Conservation (phyloP, 2,113 vertebrate species). For the Montifringilla adamsi region DNA sequence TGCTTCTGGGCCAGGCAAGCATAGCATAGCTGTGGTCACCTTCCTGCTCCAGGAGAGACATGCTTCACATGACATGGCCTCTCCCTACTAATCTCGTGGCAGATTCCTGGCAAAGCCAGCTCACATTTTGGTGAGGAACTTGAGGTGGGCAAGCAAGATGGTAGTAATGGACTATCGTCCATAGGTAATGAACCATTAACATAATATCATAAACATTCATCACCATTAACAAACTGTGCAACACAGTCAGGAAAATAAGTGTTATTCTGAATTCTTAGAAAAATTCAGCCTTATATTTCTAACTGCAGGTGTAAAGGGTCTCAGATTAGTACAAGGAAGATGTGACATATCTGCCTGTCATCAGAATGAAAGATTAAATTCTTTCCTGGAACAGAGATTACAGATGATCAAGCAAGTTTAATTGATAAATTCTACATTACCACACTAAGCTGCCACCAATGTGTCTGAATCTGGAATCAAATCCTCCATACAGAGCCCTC, state of each 20-base stretch:
- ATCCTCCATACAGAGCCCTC: not conserved
- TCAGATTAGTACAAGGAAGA: not conserved
- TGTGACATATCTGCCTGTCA: not conserved
- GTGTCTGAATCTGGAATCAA: not conserved
- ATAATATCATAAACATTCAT: not conserved
- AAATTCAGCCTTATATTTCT: not conserved
- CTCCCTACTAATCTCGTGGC: rapidly evolving
- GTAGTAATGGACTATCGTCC: not conserved
- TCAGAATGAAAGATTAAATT: not conserved
- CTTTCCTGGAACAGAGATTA: not conserved
- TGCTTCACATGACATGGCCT: rapidly evolving
- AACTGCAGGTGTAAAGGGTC: not conserved
- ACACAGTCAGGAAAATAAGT: not conserved
- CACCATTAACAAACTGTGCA: not conserved
- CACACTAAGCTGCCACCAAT: not conserved
- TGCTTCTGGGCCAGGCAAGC: not conserved
- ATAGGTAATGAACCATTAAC: not conserved
- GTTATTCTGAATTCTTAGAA: not conserved
- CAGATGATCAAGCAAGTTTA: not conserved
- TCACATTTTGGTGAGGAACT: not conserved
- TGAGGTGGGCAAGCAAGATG: not conserved
- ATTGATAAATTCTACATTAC: not conserved
- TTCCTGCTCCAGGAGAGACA: not conserved
- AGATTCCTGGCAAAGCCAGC: not conserved
- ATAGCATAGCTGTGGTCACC: not conserved